phyloP scores from a whole-genome alignment of 37 sponge, comb jelly and placozoan genomes.

The Ephydatia muelleri region DNA sequence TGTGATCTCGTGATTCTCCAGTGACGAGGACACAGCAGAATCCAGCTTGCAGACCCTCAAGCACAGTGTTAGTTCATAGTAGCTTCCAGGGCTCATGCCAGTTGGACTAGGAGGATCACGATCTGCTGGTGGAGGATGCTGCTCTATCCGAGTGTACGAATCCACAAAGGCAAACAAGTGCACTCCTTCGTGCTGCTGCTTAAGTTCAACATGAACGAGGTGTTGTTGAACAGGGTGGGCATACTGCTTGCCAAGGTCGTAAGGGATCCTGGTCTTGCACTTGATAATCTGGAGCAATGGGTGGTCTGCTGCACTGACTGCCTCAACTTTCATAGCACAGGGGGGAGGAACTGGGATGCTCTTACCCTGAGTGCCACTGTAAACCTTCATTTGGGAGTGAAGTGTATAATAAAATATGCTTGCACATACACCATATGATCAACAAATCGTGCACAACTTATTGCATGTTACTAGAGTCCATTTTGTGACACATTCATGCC shows the following conservation, averaged over 20 bases:
- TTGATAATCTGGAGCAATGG: slow-evolving; percentile 10
- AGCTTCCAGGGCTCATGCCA: neutral
- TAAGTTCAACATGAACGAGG: slow-evolving; percentile 15
- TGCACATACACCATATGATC: too few relatives aligned
- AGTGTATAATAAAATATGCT: too few relatives aligned
- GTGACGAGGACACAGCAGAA: neutral
- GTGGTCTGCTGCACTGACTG: neutral
- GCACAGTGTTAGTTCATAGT: slow-evolving; percentile 6
- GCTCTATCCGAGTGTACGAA: neutral
- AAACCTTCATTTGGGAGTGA: neutral
- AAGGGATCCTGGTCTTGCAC: slow-evolving; percentile 12
- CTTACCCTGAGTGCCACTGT: neutral
- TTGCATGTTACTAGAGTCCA: too few relatives aligned
- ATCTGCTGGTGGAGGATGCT: too few relatives aligned
- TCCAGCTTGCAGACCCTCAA: slow-evolving; percentile 17
- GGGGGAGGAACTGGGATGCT: slow-evolving; percentile 17
- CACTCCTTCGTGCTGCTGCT: neutral
- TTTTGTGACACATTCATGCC: too few relatives aligned
- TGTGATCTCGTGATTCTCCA: slow-evolving; percentile 2
- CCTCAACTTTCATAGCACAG: neutral
- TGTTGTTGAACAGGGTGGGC: slow-evolving; percentile 46
- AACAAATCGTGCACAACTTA: too few relatives aligned
- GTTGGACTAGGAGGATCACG: neutral
- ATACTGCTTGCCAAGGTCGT: neutral
- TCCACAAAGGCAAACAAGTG: neutral